These are phyloP conservation scores for Epiblema foenella DNA, from an alignment of 2,888 invertebrate genomes.

Conservation along the genomic window DNA sequence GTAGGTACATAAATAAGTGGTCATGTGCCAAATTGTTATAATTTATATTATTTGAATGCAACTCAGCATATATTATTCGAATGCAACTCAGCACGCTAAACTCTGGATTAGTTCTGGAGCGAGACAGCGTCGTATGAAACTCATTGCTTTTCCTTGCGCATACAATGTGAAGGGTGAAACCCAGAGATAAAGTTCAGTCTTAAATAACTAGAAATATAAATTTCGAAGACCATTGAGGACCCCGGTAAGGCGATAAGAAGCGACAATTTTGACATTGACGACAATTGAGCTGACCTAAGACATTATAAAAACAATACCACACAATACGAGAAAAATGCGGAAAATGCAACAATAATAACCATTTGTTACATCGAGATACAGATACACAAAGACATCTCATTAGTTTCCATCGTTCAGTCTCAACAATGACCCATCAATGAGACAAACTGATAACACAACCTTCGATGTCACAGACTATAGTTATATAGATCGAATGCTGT, in stretches of 20 bases:
- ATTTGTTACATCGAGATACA: not conserved
- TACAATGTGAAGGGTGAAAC: conserved; percentile 1
- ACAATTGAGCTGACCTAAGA: not conserved
- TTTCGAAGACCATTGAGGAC: not conserved
- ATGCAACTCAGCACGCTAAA: conserved; percentile 2
- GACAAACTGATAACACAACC: conserved; percentile 43
- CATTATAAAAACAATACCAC: not conserved
- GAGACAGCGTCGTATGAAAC: not conserved
- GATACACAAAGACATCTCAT: not conserved
- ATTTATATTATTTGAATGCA: no score
- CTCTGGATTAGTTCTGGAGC: no score
- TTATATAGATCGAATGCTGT: conserved; percentile 63
- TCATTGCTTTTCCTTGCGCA: conserved; percentile 1
- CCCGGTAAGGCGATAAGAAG: not conserved
- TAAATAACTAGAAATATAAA: no score
- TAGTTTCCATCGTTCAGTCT: not conserved
- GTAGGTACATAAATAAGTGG: no score
- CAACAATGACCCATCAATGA: not conserved
- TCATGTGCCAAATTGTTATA: no score
- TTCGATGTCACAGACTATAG: conserved; percentile 60
- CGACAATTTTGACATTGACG: no score
- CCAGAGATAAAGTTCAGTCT: not conserved
- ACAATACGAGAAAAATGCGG: not conserved
- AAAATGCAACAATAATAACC: not conserved
- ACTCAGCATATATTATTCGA: not conserved